A percentile compares a stretch with the other conserved stretches of the same genome.
Conservation (phyloP, 2,797 vertebrate species). For the Cuculus canorus region DNA sequence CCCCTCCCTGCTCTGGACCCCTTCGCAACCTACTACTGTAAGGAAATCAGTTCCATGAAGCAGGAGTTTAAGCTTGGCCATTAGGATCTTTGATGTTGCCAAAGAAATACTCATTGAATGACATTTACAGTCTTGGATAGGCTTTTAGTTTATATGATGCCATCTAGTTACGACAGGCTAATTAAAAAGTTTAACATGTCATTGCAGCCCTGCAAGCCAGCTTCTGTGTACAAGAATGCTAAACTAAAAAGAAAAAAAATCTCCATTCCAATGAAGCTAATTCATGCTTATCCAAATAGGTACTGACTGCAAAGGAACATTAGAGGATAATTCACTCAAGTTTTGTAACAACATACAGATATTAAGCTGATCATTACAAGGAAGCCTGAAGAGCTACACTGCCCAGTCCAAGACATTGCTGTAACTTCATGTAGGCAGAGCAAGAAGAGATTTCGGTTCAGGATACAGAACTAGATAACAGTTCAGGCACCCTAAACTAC, state of each 20-base stretch:
- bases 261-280: background rate
- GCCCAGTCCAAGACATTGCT: background rate
- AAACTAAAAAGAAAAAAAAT: background rate
- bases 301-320: background rate
- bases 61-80: background rate
- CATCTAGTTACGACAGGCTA: background rate
- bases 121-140: background rate
- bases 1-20: background rate
- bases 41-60: background rate
- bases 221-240: background rate
- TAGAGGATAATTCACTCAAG: background rate
- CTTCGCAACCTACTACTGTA: background rate
- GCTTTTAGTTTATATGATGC: background rate
- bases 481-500: background rate
- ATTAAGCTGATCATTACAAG: background rate
- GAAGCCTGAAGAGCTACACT: background rate
- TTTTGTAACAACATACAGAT: background rate
- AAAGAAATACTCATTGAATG: background rate
- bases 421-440: background rate
- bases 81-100: background rate
- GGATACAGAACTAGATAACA: background rate
- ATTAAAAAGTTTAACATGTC: background rate
- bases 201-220: background rate
- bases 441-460: background rate
- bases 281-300: background rate